These are phyloP conservation scores for Pseudorhiza aurosa DNA, from an alignment of 30 jellyfish, hydroid and myxozoan genomes.

Conservation along the genomic window DNA sequence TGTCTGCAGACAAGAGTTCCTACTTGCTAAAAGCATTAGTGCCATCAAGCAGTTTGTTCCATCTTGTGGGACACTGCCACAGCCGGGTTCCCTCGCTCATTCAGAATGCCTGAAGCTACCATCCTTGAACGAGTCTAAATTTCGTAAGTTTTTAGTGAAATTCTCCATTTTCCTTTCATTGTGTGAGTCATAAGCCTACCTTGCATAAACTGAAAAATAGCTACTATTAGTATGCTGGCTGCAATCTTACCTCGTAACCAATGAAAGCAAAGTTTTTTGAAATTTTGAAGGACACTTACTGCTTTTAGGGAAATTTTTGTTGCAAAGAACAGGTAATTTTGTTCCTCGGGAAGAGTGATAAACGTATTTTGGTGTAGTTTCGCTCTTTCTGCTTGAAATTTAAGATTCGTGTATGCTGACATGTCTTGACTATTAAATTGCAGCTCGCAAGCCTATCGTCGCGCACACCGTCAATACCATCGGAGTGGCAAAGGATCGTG, in stretches of 20 bases:
- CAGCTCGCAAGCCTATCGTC: conserved; percentile 46
- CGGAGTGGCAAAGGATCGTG: conserved; percentile 29
- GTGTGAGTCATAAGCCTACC: too few species aligned
- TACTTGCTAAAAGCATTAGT: conserved; percentile 43
- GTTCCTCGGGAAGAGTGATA: not conserved
- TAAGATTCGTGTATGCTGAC: not conserved
- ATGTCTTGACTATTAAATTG: not conserved
- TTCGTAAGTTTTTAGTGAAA: conserved; percentile 12
- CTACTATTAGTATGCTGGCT: too few species aligned
- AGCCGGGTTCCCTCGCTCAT: conserved; percentile 47
- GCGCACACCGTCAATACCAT: conserved; percentile 18
- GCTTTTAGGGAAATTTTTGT: too few species aligned
- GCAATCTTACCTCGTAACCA: too few species aligned
- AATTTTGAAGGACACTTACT: too few species aligned
- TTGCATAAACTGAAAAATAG: too few species aligned
- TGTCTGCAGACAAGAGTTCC: conserved; percentile 67
- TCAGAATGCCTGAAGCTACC: conserved; percentile 55
- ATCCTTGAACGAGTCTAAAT: not conserved
- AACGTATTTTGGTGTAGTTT: not conserved
- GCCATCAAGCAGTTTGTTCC: conserved; percentile 67
- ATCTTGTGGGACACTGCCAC: conserved; percentile 56
- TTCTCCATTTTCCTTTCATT: too few species aligned
- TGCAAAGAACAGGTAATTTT: too few species aligned
- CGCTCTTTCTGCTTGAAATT: not conserved
- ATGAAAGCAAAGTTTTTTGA: too few species aligned